Base-by-base conservation (phyloP, 2,888 invertebrate species). In the Nomada goodeniana region DNA sequence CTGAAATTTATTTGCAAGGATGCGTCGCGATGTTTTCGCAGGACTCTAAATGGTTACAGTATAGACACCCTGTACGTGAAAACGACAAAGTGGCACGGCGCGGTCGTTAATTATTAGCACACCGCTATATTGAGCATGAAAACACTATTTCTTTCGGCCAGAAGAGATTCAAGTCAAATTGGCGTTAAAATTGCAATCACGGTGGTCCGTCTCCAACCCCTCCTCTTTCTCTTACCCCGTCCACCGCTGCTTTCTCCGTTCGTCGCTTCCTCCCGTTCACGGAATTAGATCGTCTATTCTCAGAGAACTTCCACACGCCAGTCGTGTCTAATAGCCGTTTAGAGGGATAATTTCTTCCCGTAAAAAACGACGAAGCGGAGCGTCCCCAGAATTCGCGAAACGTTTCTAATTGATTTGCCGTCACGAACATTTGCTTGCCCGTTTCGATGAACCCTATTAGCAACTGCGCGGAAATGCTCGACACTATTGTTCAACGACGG, bases 161-260 rank as follows among this genome's bases (percentile, higher is more conserved):
- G 85, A 87, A 88, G 88, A 92, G 91, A 92, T 93, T 92, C 92
- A 89, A 91, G 92, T 93, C 90, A 93, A 93, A 93, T 93, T 93
- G 93, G 91, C 93, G 93, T 93, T 92, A 93, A 93, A 93, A 93
- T 93, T 93, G 92, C 93, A 93, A 93, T 92, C 93, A 91, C 87
- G 93, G 93, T 93, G 93, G 93, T 93, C 93, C 88, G 89, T 86
- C 82, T 84, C 80, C 80, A 80, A 91, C 91, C 91, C 85, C 84
- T 76, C 76, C 82, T 76, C 76, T 75, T 72, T 71, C 82, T 63
- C 71, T 69, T 73, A 59, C 72, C 59, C 65, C 61, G 61, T 52
- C 73, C 71, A 50, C 69, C 44, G 20, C n/a, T 44, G 60, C 85
- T 76, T 73, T 69, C 80, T 79, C 78, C 80, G 79, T 82, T 78